Evolutionary conservation across 1,140 invertebrate genomes (phyloP), one percentile per base, ranked within the genome.

Genomic region (Conus betulinus): DNA sequence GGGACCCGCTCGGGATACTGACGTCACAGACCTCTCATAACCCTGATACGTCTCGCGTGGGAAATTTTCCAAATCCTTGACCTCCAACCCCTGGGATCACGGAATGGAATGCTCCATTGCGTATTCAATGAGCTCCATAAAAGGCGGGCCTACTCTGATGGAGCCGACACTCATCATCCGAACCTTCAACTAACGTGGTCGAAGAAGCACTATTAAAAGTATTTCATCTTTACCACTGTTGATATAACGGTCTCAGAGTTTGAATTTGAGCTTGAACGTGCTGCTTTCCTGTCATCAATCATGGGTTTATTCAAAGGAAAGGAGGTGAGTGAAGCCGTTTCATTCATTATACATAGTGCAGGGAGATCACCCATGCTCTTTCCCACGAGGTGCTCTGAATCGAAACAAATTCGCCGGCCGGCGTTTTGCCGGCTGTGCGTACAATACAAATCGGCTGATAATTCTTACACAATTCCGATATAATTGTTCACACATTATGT

Each of bases 281-380:
- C 52, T 55, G 81, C 6, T 55, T 17, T 52, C 23, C 51, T 8
- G 81, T 53, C 13, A 83, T 83, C 52, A 20, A 83, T 15, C 51
- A 83, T 83, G 81, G 81, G 81, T 55, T 55, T 83, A 25, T 83
- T 83, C 52, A 83, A 83, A 83, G 81, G 81, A 8, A 83, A 83
- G 55, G 81, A 83, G 81, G 81, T 83, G 52, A 83, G 81, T 17
- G 78, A 74, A 11, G 20, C 20, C 10, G 5, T 83, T 83, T 83
- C 81, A 55, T 83, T 55, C 81, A 55, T 60, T 83, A n/a, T 15
- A 55, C 51, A 51, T 51, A 17, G 25, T 51, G 7, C 25, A 81
- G 20, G 78, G 25, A 7, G 20, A 8, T 8, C 51, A 60, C 8
- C 39, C 11, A 20, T 81, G 15, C 78, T 39, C 5, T 81, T 81